phyloP scores from a whole-genome alignment of 2,797 vertebrate species.

The Protonibea diacanthus region DNA sequence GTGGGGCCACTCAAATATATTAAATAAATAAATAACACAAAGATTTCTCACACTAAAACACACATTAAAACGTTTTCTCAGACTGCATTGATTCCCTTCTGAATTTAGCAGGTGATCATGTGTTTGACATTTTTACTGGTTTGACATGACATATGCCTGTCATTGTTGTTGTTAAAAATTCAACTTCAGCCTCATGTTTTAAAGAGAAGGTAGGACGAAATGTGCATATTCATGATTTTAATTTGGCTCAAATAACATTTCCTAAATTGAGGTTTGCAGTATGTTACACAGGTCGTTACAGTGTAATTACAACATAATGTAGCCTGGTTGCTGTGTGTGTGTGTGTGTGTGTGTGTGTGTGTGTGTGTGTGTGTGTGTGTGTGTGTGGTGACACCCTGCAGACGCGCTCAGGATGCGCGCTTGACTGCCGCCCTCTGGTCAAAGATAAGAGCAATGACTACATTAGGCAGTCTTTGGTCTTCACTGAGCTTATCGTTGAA shows the following conservation, averaged over 20 bases:
- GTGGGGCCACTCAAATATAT: too few species aligned
- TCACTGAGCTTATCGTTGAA: neutral
- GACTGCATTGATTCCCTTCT: neutral
- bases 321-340: neutral
- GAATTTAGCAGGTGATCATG: neutral
- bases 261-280: constrained; percentile 4
- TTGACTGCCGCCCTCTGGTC: constrained; percentile 74
- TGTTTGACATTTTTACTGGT: neutral
- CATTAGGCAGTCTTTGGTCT: neutral
- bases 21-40: too few species aligned
- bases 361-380: neutral
- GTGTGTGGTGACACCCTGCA: constrained; percentile 26
- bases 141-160: neutral
- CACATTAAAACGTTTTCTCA: neutral
- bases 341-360: neutral
- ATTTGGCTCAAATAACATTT: constrained; percentile 13
- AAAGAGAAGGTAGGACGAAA: neutral
- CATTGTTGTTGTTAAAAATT: neutral
- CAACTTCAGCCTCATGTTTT: neutral
- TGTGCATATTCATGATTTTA: neutral
- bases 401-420: constrained; percentile 10
- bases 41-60: too few species aligned
- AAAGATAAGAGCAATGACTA: constrained; percentile 25
- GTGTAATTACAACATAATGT: neutral
- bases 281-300: constrained; percentile 3